A percentile compares a stretch with the other conserved stretches of the same genome.
These are phyloP conservation scores for Timema cristinae DNA, from an alignment of 2,888 invertebrate species.

Conservation along the genomic window DNA sequence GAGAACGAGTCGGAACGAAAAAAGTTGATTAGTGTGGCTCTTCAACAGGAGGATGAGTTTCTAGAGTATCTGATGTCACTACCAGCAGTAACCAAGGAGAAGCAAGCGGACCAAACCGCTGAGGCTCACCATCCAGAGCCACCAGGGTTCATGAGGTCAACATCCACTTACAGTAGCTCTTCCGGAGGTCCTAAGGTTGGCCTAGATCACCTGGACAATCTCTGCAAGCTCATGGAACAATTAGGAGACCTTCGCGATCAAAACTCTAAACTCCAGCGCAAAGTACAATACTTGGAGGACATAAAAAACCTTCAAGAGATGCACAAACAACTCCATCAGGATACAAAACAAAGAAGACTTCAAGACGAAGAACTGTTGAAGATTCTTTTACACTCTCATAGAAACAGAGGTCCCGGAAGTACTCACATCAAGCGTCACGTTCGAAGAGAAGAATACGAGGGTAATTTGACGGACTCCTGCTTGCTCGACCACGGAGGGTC, in stretches of 20 bases:
- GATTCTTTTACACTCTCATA: conserved; percentile 18
- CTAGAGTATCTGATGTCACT: conserved; percentile 47
- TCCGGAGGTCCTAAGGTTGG: conserved; percentile 36
- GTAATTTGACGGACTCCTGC: conserved; percentile 6
- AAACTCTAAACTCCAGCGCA: conserved; percentile 62
- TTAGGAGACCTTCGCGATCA: conserved; percentile 67
- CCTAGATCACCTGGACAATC: conserved; percentile 74
- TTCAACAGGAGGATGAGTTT: conserved; percentile 44
- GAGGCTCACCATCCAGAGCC: conserved; percentile 4
- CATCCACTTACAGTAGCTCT: conserved; percentile 19
- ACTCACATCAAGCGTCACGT: background rate
- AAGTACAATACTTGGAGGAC: conserved; percentile 68
- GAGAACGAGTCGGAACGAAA: conserved; percentile 20
- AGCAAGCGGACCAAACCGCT: conserved; percentile 14
- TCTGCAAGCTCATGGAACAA: conserved; percentile 73
- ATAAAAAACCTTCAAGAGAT: conserved; percentile 61
- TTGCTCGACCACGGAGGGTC: conserved; percentile 47
- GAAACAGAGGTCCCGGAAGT: background rate
- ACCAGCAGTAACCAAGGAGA: conserved; percentile 37
- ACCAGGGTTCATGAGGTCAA: conserved; percentile 20
- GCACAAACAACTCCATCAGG: conserved; percentile 48
- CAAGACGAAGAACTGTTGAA: conserved; percentile 19
- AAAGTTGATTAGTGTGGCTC: conserved; percentile 27
- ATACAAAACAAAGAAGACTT: conserved; percentile 28
- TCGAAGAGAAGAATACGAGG: conserved; percentile 49